These are phyloP conservation scores for Hydropotes inermis DNA, from an alignment of 2,113 vertebrate genomes.

Conservation along the genomic window DNA sequence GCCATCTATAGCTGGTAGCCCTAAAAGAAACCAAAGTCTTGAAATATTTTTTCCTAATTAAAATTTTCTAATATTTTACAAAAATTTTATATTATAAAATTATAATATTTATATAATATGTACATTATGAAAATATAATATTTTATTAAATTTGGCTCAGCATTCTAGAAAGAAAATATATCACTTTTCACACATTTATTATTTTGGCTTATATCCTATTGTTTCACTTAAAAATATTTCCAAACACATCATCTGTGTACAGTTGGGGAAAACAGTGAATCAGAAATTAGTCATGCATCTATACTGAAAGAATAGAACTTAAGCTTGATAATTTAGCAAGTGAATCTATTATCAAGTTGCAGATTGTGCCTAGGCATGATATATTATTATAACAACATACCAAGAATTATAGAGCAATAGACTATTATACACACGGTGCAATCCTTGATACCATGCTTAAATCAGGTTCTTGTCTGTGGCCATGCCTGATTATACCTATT, in stretches of 20 bases:
- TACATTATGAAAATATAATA: neutral
- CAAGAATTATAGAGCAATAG: conserved; percentile 59
- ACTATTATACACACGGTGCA: conserved; percentile 62
- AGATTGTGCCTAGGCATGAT: conserved; percentile 61
- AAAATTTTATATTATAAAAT: neutral
- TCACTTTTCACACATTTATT: conserved; percentile 44
- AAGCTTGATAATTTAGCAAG: conserved; percentile 64
- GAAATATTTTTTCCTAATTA: neutral
- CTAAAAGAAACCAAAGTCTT: neutral
- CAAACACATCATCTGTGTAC: conserved; percentile 49
- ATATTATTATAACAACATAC: conserved; percentile 65
- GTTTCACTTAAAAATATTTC: conserved; percentile 72
- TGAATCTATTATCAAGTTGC: conserved; percentile 71
- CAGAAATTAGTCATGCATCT: conserved; percentile 66
- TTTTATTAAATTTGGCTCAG: conserved; percentile 50
- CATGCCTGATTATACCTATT: conserved; percentile 62
- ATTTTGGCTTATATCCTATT: conserved; percentile 45
- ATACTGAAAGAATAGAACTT: conserved; percentile 55
- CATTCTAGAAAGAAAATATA: conserved; percentile 17
- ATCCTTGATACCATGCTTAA: conserved; percentile 62
- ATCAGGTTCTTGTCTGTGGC: conserved; percentile 64
- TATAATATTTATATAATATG: neutral
- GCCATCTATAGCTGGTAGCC: neutral
- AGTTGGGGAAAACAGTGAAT: conserved; percentile 65
- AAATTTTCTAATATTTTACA: neutral